phyloP scores from a whole-genome alignment of 2,888 invertebrate genomes.

The Nephrotoma guestfalica region DNA sequence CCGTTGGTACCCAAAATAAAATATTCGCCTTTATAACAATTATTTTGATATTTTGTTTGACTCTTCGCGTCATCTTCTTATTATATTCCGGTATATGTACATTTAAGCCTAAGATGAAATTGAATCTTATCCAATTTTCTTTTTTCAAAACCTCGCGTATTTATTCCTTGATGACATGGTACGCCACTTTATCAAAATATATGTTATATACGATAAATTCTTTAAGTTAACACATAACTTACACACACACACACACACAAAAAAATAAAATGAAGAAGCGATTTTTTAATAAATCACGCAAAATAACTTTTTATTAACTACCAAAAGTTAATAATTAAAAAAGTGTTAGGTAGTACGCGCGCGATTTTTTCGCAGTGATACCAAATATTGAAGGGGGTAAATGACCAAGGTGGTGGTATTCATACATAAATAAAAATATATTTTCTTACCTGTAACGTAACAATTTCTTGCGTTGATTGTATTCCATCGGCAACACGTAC shows the following conservation, averaged over 20 bases:
- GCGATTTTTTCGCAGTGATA: not conserved
- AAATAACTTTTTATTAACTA: not conserved
- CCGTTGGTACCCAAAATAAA: not conserved
- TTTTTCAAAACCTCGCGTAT: not conserved
- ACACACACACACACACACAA: no score
- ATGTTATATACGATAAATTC: not conserved
- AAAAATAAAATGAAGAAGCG: not conserved
- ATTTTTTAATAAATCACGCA: not conserved
- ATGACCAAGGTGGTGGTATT: not conserved
- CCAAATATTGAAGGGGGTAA: not conserved
- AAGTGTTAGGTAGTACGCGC: not conserved
- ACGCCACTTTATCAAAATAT: not conserved
- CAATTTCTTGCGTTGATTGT: conserved; percentile 64
- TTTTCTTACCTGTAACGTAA: conserved; percentile 59
- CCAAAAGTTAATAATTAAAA: not conserved
- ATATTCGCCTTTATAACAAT: not conserved
- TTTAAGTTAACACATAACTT: not conserved
- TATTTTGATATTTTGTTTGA: not conserved
- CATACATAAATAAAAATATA: not conserved
- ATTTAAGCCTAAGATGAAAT: not conserved
- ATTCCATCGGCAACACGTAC: conserved; percentile 81
- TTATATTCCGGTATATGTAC: not conserved
- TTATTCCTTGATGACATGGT: not conserved
- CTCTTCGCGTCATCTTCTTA: not conserved
- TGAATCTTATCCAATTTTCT: not conserved